A percentile compares a stretch with the other conserved stretches of the same genome.
Evolutionary conservation across 2,888 invertebrate genomes (phyloP).

Genomic region (Drosophila formosana): DNA sequence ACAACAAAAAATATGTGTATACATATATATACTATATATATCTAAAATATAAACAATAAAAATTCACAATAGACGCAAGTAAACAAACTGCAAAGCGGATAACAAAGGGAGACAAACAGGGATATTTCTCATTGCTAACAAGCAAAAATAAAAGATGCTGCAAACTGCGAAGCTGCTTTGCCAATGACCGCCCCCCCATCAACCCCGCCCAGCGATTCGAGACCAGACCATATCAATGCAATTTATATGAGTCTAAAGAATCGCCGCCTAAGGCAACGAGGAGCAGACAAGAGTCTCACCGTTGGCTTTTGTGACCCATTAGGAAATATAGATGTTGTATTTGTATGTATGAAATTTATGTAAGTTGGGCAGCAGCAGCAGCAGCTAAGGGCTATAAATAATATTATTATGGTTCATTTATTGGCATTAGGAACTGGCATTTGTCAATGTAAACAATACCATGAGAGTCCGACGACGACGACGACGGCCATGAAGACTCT

Average conservation of each 20-base stretch:
- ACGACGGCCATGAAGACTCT: neutral
- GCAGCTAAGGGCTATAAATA: constrained; percentile 63
- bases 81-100: constrained; percentile 52
- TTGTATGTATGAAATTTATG: constrained; percentile 52
- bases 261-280: constrained; percentile 35
- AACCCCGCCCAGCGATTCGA: neutral
- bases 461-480: neutral
- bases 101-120: constrained; percentile 35
- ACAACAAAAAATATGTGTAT: constrained; percentile 31
- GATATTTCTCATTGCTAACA: constrained; percentile 52
- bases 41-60: constrained; percentile 60
- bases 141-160: constrained; percentile 43
- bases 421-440: constrained; percentile 63
- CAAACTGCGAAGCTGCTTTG: constrained; percentile 30
- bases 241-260: constrained; percentile 48
- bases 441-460: constrained; percentile 69
- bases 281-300: constrained; percentile 15
- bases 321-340: constrained; percentile 30
- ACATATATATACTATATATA: constrained; percentile 17
- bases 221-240: constrained; percentile 44
- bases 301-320: constrained; percentile 33
- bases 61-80: constrained; percentile 50
- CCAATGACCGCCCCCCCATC: neutral
- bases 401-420: constrained; percentile 74
- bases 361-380: constrained; percentile 25